phyloP scores from a whole-genome alignment of 2,888 invertebrate species.

The Heliothis peltigera region DNA sequence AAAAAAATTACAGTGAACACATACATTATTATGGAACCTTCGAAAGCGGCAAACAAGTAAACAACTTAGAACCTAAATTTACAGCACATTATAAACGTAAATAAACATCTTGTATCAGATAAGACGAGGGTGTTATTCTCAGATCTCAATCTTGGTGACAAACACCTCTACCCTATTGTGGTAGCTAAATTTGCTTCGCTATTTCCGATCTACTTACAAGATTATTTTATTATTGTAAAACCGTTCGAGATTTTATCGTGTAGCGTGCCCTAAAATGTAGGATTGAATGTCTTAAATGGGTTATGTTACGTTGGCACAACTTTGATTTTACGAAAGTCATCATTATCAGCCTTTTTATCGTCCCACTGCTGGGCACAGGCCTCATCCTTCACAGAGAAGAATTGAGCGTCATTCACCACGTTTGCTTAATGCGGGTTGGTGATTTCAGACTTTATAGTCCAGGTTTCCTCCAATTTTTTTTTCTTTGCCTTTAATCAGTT shows the following conservation, averaged over 20 bases:
- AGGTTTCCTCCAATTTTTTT: too few species aligned
- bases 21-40: too few species aligned
- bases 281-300: slow-evolving; percentile 51
- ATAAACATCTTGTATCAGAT: slow-evolving; percentile 83
- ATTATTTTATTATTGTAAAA: slow-evolving; percentile 86
- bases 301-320: not conserved
- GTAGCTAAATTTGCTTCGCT: slow-evolving; percentile 88
- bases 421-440: too few species aligned
- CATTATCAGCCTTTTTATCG: too few species aligned
- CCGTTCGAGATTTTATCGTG: slow-evolving; percentile 69
- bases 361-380: too few species aligned
- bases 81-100: slow-evolving; percentile 67
- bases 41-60: slow-evolving; percentile 12
- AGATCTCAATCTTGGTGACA: slow-evolving; percentile 85
- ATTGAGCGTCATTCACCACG: too few species aligned
- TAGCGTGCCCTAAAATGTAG: slow-evolving; percentile 62
- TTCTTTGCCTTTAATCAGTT: too few species aligned
- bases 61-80: slow-evolving; percentile 17
- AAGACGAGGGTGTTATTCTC: slow-evolving; percentile 78
- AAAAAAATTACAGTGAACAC: too few species aligned
- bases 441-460: too few species aligned
- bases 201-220: slow-evolving; percentile 86
- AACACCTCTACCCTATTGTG: slow-evolving; percentile 86
- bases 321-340: slow-evolving; percentile 7
- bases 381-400: too few species aligned